A percentile compares a stretch with the other conserved stretches of the same genome.
phyloP scores from a whole-genome alignment of 2,797 vertebrate species.

The Hipposideros larvatus region DNA sequence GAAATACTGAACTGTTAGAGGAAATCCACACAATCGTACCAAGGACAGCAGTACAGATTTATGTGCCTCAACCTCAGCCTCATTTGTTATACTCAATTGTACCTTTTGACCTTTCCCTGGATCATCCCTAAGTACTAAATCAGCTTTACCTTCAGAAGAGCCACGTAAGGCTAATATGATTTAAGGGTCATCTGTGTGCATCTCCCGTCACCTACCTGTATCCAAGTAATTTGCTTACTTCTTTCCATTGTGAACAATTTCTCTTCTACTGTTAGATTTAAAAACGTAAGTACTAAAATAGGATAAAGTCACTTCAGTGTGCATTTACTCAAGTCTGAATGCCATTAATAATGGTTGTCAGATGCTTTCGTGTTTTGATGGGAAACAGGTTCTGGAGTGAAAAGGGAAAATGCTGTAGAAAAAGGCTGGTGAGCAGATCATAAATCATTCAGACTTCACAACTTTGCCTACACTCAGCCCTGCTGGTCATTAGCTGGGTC shows the following conservation, averaged over 20 bases:
- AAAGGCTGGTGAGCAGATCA: neutral
- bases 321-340: neutral
- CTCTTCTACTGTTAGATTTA: neutral
- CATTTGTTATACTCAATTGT: neutral
- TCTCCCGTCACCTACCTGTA: neutral
- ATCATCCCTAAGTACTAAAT: slow-evolving; percentile 28
- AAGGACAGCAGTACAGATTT: neutral
- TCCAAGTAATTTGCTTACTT: neutral
- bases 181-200: neutral
- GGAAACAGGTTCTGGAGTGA: neutral
- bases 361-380: neutral
- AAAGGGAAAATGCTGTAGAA: neutral
- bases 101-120: slow-evolving; percentile 3
- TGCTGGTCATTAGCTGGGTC: neutral
- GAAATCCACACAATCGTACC: neutral
- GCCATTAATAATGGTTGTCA: neutral
- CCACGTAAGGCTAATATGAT: slow-evolving; percentile 7
- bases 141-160: slow-evolving; percentile 53
- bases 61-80: neutral
- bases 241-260: neutral
- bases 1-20: neutral
- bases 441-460: neutral
- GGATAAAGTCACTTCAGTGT: neutral
- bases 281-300: neutral
- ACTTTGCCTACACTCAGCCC: neutral